Base-by-base conservation (phyloP, 2,888 invertebrate genomes). In the Tanypteryx hageni region DNA sequence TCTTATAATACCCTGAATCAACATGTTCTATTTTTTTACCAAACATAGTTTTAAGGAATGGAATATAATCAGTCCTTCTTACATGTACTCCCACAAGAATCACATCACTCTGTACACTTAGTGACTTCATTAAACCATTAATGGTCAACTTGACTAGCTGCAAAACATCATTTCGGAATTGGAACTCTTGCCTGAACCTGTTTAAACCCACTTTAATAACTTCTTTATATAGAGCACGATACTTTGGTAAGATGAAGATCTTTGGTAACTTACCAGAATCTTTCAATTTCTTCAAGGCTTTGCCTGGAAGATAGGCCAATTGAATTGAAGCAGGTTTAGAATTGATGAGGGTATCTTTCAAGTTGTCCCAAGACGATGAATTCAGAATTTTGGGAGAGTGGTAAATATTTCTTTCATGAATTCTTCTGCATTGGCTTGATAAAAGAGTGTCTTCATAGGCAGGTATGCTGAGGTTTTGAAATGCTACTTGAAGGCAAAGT, bases 31-130 rank as follows among this genome's bases (percentile, higher is more conserved):
- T 31, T 4, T 11, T 64, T 8, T 64, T 14, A 14, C 86, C 86
- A 58, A 27, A 27, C 14, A 7, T 61, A 5, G 13, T 16, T 27
- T 9, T n/a, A 27, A 27, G 27, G 9, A 22, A 22, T 1, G 11
- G 13, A 16, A 0, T 58, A 5, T 59, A 86, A n/a, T 86, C 86
- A 18, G 31, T 86, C 0, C 86, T 22, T 16, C 86, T 59, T 31
- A 61, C 86, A n/a, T 86, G 86, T 0, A 86, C 61, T 27, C 86
- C 86, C 14, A 86, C 86, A 5, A 86, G 59, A 4, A 59, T 7
- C 27, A 86, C 22, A 31, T 86, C 86, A 59, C 61, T 14, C 44
- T 44, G 44, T 44, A 3, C 44, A 44, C 5, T 44, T 44, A 44
- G 44, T 5, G 5, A 44, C 68, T 68, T 68, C 22, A 11, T 68